Base-by-base conservation (phyloP, 2,888 invertebrate species). In the Macrophya alboannulata region DNA sequence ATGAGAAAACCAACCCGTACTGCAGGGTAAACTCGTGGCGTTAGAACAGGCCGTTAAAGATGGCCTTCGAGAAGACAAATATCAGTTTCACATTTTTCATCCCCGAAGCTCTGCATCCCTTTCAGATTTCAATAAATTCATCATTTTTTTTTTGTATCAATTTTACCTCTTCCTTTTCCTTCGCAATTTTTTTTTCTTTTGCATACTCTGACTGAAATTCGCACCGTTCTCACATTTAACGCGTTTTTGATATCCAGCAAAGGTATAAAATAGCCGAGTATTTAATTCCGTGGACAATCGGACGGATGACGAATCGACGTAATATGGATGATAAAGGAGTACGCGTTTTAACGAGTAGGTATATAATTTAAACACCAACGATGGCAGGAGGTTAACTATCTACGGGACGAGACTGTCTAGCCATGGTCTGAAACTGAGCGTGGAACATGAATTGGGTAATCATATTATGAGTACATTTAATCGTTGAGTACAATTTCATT, bases 41-140 rank as follows among this genome's bases (percentile, higher is more conserved):
- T n/a, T 55, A 68, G 25, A 68, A 17, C 31, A 37, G 12, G 17
- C 31, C 72, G 45, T 77, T 77, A 77, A 77, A 51, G 15, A 37
- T 55, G 8, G 9, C 51, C 51, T 17, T 55, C 31, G 6, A 48
- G 37, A 31, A 77, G 77, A 77, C 77, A 77, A 77, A 77, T 77
- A 77, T 77, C 77, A 77, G 51, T 77, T 77, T 77, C 77, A 55
- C 77, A 77, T 77, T 77, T 77, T 77, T 77, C 77, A 77, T 76
- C 48, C 10, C n/a, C 51, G 21, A 31, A 51, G 25, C 25, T 43
- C 51, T 25, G 5, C 51, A 10, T 37, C 55, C 31, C 37, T 31
- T 55, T 37, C 77, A 77, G 77, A 55, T 51, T 77, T 77, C 55
- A 77, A 77, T 77, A 77, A 77, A 77, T 51, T 55, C 55, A 31